Evolutionary conservation across 2,113 vertebrate species (phyloP), one percentile per base, ranked within the genome.

Genomic region (Anas platyrhynchos): DNA sequence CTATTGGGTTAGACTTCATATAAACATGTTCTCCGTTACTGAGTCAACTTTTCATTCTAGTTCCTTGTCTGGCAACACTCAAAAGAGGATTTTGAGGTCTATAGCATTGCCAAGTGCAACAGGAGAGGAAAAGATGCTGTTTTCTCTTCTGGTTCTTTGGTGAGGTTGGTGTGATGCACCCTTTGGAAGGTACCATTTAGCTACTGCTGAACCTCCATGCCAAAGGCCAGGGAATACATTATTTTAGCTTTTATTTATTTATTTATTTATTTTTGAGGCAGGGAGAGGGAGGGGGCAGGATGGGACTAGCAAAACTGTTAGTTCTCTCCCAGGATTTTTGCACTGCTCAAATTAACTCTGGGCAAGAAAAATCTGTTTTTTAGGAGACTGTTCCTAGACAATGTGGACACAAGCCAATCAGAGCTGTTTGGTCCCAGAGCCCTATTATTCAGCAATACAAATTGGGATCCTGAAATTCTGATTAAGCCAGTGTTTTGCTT

Each of bases 181-280:
- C 0, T 0, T 20, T 69, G 63, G 61, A 69, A 86, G 27, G n/a
- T 50, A 31, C 18, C 7, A 0, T 41, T 73, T 15, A 3, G 11
- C 4, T 50, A 14, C 11, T 9, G 52, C 68, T 67, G n/a, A 91
- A 86, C 1, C 1, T 1, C 21, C 25, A 11, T 16, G 8, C 25
- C 65, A 54, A 74, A 67, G 86, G 5, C 16, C n/a, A 71, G 14
- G 26, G 20, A 85, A 13, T 32, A 89, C 66, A 52, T 21, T 22
- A 17, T 29, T 48, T 44, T 44, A 17, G 17, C 41, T 44, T 44
- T 48, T 21, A 21, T 11, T 48, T 48, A 27, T 23, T 48, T 48
- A 21, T 21, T 48, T 21, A 48, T 21, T 48, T 48, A 48, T 9
- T 48, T 48, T 48, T 48, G 46, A 21, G 46, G 46, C 46, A 48